Conservation (phyloP, 2,797 vertebrate genomes). For the Clarias platycephalus region DNA sequence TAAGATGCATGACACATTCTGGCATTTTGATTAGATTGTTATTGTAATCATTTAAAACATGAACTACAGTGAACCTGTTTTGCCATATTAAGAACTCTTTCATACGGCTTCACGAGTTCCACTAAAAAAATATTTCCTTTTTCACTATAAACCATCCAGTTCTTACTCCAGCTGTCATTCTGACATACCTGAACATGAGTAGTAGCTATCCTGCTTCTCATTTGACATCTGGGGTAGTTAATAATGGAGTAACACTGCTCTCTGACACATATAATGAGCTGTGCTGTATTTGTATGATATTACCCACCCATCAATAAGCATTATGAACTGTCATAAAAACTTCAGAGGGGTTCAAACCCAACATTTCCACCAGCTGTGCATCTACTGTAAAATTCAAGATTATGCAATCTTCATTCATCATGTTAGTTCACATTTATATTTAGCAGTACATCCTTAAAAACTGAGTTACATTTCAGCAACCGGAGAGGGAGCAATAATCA, state of each 20-base stretch:
- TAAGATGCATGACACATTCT: neutral
- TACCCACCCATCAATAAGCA: neutral
- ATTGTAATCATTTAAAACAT: neutral
- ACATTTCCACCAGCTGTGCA: neutral
- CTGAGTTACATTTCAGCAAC: conserved; percentile 2
- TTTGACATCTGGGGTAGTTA: neutral
- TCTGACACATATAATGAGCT: neutral
- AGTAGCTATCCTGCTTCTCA: neutral
- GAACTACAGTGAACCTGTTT: neutral
- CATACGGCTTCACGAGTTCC: neutral
- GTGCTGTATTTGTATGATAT: neutral
- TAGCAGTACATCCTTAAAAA: neutral
- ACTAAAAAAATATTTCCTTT: neutral
- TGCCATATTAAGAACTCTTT: neutral
- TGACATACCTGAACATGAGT: neutral
- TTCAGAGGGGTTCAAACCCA: neutral
- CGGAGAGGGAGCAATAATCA: neutral
- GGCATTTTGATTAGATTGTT: neutral
- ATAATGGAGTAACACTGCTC: conserved; percentile 3
- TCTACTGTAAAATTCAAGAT: too few relatives aligned
- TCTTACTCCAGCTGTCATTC: neutral
- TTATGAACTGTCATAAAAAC: conserved; percentile 10
- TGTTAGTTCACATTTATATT: conserved; percentile 3
- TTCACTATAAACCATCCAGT: neutral
- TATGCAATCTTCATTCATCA: neutral